Evolutionary conservation across 2,888 invertebrate genomes (phyloP).

Genomic region (Ctena decussata): DNA sequence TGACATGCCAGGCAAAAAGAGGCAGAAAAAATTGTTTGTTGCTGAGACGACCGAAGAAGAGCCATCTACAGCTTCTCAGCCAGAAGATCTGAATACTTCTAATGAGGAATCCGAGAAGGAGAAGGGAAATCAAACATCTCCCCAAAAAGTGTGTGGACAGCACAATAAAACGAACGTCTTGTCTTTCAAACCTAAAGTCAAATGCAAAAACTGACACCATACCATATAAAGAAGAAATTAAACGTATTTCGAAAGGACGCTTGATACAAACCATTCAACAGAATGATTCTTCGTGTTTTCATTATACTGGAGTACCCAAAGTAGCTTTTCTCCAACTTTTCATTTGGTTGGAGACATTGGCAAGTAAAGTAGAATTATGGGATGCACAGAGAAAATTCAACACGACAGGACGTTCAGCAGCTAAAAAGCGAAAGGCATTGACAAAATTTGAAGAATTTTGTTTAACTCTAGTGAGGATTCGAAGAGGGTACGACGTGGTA

Average conservation of each 20-base stretch:
- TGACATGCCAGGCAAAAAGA: not conserved
- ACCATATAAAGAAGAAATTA: not conserved
- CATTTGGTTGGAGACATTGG: not conserved
- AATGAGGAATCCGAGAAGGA: not conserved
- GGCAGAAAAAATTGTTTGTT: not conserved
- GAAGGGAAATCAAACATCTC: not conserved
- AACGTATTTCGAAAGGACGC: not conserved
- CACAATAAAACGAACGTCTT: not conserved
- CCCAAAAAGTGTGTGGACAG: not conserved
- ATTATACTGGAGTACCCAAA: not conserved
- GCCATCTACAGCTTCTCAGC: not conserved
- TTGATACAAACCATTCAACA: not conserved
- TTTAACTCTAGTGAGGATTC: not conserved
- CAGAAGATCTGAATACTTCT: not conserved
- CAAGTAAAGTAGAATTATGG: slow-evolving; percentile 11
- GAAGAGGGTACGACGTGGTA: slow-evolving; percentile 3
- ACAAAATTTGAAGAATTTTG: not conserved
- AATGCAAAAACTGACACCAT: not conserved
- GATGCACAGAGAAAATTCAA: not conserved
- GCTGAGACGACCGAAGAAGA: not conserved
- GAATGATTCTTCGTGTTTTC: not conserved
- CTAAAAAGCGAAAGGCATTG: not conserved
- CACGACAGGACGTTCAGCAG: not conserved
- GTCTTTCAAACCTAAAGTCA: not conserved
- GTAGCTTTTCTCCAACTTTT: not conserved